Percentiles rank a stretch among this genome's conserved stretches.
phyloP scores from a whole-genome alignment of 2,113 vertebrate species.

The Rattus norvegicus region GRCr8 NC_086019.1:179424501-179425000 shows the following conservation, averaged over 20 bases:
- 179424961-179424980: slow-evolving; percentile 96
- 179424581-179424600: slow-evolving; percentile 55
- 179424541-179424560: slow-evolving; percentile 57
- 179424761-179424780: slow-evolving; percentile 58
- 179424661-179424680: not conserved
- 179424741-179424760: slow-evolving; percentile 66
- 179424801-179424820: slow-evolving; percentile 81
- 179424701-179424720: slow-evolving; percentile 51
- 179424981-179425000: slow-evolving; percentile 91
- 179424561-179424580: slow-evolving; percentile 71
- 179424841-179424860: slow-evolving; percentile 80
- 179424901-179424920: slow-evolving; percentile 90
- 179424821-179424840: slow-evolving; percentile 85
- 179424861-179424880: slow-evolving; percentile 88
- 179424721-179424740: slow-evolving; percentile 50
- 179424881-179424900: slow-evolving; percentile 89
- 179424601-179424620: slow-evolving; percentile 26
- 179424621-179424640: not conserved
- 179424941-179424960: slow-evolving; percentile 88
- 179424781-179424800: slow-evolving; percentile 69
- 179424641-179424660: slow-evolving; percentile 54
- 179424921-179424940: slow-evolving; percentile 90
- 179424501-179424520: slow-evolving; percentile 80
- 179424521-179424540: slow-evolving; percentile 76
- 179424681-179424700: slow-evolving; percentile 60